These are phyloP conservation scores for Oligia fasciuncula DNA, from an alignment of 2,888 invertebrate species.

Conservation along the genomic window DNA sequence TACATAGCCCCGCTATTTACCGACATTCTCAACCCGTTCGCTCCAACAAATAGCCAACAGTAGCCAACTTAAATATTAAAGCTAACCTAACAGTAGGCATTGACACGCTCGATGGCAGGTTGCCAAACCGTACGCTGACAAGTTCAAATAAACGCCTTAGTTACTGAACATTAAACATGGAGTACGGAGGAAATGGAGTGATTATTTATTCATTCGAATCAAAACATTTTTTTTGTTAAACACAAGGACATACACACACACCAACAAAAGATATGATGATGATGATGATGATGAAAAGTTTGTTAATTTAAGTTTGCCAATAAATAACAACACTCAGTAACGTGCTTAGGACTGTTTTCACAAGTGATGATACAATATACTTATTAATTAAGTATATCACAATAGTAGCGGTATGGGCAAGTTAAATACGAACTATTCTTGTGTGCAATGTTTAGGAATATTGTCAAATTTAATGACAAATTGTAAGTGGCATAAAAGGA, in stretches of 20 bases:
- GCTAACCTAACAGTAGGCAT: slow-evolving; percentile 50
- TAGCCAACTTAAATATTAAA: slow-evolving; percentile 62
- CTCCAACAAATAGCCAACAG: slow-evolving; percentile 35
- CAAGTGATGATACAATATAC: background rate
- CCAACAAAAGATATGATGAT: background rate
- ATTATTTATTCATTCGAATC: background rate
- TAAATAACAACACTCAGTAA: background rate
- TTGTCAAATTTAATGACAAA: background rate
- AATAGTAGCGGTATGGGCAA: no score
- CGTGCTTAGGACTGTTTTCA: background rate
- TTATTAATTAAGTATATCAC: no score
- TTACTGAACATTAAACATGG: slow-evolving; percentile 36
- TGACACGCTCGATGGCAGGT: slow-evolving; percentile 56
- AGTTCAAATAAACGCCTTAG: slow-evolving; percentile 61
- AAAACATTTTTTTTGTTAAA: background rate
- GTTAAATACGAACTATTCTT: background rate
- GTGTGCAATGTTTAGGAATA: background rate
- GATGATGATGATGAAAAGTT: no score
- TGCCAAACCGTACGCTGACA: slow-evolving; percentile 61
- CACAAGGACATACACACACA: background rate
- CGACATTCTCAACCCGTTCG: slow-evolving; percentile 21
- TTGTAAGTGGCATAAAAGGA: background rate
- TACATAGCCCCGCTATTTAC: slow-evolving; percentile 37
- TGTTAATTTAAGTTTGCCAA: no score
- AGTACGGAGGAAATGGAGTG: slow-evolving; percentile 13